These are phyloP conservation scores for Zosterops pallidus DNA, from an alignment of 2,113 vertebrate species.

Conservation along the genomic window DNA sequence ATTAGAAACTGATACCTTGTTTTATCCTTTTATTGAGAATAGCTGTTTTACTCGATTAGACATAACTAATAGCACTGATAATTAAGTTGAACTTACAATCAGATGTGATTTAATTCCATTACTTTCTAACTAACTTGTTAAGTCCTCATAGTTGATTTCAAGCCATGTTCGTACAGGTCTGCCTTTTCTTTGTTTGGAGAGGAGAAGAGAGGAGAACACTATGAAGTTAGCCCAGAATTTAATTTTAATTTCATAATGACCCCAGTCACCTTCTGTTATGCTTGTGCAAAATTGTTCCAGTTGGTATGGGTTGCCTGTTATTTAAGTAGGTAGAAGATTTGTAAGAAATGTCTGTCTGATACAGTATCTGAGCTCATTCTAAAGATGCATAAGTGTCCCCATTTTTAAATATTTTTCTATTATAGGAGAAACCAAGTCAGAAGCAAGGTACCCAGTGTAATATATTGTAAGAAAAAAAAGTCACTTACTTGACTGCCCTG, in stretches of 20 bases:
- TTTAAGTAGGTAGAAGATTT: constrained; percentile 55
- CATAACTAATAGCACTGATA: constrained; percentile 53
- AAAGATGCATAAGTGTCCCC: constrained; percentile 15
- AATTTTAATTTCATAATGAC: not conserved
- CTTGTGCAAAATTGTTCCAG: constrained; percentile 42
- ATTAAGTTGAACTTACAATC: constrained; percentile 53
- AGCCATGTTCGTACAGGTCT: constrained; percentile 59
- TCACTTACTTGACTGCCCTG: constrained; percentile 50
- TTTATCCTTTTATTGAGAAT: constrained; percentile 55
- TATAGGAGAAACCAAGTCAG: constrained; percentile 42
- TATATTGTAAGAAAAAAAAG: constrained; percentile 40
- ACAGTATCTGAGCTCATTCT: constrained; percentile 67
- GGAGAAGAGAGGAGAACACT: constrained; percentile 1
- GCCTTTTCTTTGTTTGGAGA: not conserved
- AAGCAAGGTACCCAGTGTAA: constrained; percentile 42
- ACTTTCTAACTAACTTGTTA: constrained; percentile 32
- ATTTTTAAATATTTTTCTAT: constrained; percentile 28
- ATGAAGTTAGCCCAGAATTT: constrained; percentile 26
- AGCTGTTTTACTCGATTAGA: constrained; percentile 27
- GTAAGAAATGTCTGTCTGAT: constrained; percentile 53
- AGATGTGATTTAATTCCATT: constrained; percentile 52
- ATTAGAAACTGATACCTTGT: constrained; percentile 52
- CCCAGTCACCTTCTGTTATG: constrained; percentile 18
- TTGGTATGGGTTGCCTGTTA: constrained; percentile 43
- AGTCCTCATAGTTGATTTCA: constrained; percentile 37